Conservation (phyloP, 2,113 vertebrate species). For the Dipodomys stephensi region DNA sequence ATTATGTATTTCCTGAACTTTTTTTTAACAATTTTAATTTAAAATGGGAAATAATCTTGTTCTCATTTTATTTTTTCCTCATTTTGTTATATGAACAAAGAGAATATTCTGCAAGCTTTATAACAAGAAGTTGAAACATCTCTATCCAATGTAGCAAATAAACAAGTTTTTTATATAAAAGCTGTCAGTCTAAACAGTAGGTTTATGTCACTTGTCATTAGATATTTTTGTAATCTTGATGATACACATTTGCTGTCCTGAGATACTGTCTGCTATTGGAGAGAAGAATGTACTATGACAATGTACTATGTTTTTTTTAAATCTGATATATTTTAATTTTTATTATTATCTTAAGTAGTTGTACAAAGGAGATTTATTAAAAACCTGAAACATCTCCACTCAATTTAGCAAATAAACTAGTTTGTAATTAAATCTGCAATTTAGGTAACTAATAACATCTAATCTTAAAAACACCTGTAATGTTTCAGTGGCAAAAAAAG, state of each 20-base stretch:
- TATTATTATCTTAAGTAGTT: no score
- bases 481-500: background rate
- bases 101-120: conserved; percentile 19
- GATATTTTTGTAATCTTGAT: conserved; percentile 31
- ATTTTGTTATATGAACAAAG: background rate
- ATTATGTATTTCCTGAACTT: conserved; percentile 32
- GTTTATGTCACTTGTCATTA: conserved; percentile 2
- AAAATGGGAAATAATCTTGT: background rate
- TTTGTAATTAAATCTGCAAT: conserved; percentile 44
- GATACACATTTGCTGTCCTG: conserved; percentile 37
- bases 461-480: background rate
- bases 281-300: no score
- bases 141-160: conserved; percentile 20
- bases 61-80: background rate
- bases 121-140: conserved; percentile 33
- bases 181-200: conserved; percentile 18
- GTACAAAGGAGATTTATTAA: no score
- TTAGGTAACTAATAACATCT: conserved; percentile 29
- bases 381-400: no score
- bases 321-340: no score
- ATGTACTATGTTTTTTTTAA: no score
- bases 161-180: background rate
- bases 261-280: conserved; percentile 33
- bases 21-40: conserved; percentile 34
- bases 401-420: no score